Percentiles rank a stretch among this genome's conserved stretches.
Conservation (phyloP, 30 jellyfish, hydroid and myxozoan species). For the Hydractinia echinata region DNA sequence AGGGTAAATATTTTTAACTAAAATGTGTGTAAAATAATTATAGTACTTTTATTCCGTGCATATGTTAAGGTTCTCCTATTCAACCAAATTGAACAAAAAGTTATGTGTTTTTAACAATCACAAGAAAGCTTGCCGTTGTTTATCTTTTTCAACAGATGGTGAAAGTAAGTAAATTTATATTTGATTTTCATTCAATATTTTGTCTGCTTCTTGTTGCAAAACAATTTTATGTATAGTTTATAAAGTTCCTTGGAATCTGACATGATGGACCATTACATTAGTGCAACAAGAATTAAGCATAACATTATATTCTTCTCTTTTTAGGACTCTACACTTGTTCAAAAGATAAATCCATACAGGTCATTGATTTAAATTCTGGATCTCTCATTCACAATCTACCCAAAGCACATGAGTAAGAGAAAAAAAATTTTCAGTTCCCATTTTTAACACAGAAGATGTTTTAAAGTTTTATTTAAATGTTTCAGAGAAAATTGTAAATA, state of each 20-base stretch:
- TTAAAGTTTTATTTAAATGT: neutral
- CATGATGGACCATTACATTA: too few species aligned
- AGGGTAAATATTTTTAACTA: neutral
- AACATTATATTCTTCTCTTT: neutral
- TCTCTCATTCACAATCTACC: slow-evolving; percentile 23
- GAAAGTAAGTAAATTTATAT: slow-evolving; percentile 31
- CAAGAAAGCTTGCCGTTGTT: slow-evolving; percentile 76
- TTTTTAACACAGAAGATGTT: neutral
- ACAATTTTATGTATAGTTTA: neutral
- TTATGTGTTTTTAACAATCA: slow-evolving; percentile 51
- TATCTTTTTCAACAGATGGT: slow-evolving; percentile 64
- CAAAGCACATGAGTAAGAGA: slow-evolving; percentile 34
- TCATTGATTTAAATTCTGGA: slow-evolving; percentile 56
- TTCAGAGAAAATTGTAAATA: neutral
- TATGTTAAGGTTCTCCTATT: slow-evolving; percentile 42
- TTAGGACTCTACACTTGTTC: slow-evolving; percentile 53
- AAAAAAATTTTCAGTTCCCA: neutral
- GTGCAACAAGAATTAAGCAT: too few species aligned
- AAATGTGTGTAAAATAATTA: neutral
- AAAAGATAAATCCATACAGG: slow-evolving; percentile 53
- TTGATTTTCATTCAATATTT: too few species aligned
- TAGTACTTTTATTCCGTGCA: neutral
- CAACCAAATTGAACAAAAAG: slow-evolving; percentile 45
- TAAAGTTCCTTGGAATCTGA: neutral
- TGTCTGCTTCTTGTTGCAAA: too few species aligned